These are phyloP conservation scores for Bhutanitis thaidina DNA, from an alignment of 2,888 invertebrate genomes.

Conservation along the genomic window DNA sequence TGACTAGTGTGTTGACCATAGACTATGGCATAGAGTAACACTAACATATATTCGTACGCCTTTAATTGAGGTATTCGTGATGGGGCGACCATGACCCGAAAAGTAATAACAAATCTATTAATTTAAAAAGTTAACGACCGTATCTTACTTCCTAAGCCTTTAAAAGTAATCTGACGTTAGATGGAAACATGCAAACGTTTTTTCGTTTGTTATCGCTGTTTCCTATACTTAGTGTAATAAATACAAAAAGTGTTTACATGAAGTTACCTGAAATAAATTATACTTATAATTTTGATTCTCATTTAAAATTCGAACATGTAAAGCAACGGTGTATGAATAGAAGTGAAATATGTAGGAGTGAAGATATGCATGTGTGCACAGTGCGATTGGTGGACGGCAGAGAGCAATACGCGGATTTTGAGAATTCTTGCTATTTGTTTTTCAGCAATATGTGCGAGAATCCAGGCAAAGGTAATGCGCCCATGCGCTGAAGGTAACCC, in stretches of 20 bases:
- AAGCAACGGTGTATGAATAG: constrained; percentile 33
- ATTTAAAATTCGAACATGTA: constrained; percentile 36
- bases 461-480: constrained; percentile 49
- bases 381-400: constrained; percentile 27
- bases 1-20: too few species aligned
- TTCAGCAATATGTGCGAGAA: constrained; percentile 53
- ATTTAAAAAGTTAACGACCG: constrained; percentile 25
- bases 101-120: constrained; percentile 9
- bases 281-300: constrained; percentile 9
- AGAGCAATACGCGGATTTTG: constrained; percentile 38
- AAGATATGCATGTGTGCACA: constrained; percentile 37
- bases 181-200: not conserved
- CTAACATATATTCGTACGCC: too few species aligned
- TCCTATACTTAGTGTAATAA: constrained; percentile 5
- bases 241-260: constrained; percentile 10
- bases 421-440: constrained; percentile 50
- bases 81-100: too few species aligned
- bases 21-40: too few species aligned
- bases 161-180: not conserved
- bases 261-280: not conserved
- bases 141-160: not conserved
- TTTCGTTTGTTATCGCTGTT: not conserved
- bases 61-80: too few species aligned
- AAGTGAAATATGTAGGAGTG: constrained; percentile 33
- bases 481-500: too few species aligned